These are phyloP conservation scores for Ornithoptera priamus DNA, from an alignment of 2,888 invertebrate genomes.

Conservation along the genomic window DNA sequence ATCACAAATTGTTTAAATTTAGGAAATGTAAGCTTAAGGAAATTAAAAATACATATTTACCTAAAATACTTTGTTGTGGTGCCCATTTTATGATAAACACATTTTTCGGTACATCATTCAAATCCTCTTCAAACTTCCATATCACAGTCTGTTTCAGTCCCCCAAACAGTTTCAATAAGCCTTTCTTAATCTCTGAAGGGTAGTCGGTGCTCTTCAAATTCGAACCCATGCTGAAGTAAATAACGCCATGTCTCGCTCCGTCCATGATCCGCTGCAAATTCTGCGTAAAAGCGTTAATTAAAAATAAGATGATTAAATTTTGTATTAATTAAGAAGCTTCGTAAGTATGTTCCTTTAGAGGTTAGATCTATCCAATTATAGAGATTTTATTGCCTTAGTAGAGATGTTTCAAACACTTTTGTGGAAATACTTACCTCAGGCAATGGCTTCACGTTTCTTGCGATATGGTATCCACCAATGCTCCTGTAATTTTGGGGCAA, in stretches of 20 bases:
- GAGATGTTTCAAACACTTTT: no score
- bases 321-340: no score
- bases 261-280: constrained; percentile 57
- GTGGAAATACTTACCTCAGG: constrained; percentile 42
- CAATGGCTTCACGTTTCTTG: constrained; percentile 45
- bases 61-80: constrained; percentile 49
- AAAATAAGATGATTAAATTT: no score
- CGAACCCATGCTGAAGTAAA: constrained; percentile 69
- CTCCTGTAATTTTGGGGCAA: constrained; percentile 52
- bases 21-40: no score
- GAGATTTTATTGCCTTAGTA: no score
- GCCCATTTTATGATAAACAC: constrained; percentile 48
- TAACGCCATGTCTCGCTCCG: constrained; percentile 55
- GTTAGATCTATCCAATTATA: no score
- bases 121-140: constrained; percentile 49
- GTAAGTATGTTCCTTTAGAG: no score
- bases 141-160: constrained; percentile 62
- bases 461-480: constrained; percentile 57
- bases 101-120: constrained; percentile 41
- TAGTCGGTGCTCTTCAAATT: constrained; percentile 53
- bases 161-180: constrained; percentile 52
- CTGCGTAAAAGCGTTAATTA: constrained; percentile 34
- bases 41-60: constrained; percentile 31
- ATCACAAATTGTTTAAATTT: no score
- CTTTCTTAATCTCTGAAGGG: constrained; percentile 44